A percentile compares a stretch with the other conserved stretches of the same genome.
These are phyloP conservation scores for Kryptolebias ocellatus DNA, from an alignment of 2,797 vertebrate genomes.

Conservation along the genomic window DNA sequence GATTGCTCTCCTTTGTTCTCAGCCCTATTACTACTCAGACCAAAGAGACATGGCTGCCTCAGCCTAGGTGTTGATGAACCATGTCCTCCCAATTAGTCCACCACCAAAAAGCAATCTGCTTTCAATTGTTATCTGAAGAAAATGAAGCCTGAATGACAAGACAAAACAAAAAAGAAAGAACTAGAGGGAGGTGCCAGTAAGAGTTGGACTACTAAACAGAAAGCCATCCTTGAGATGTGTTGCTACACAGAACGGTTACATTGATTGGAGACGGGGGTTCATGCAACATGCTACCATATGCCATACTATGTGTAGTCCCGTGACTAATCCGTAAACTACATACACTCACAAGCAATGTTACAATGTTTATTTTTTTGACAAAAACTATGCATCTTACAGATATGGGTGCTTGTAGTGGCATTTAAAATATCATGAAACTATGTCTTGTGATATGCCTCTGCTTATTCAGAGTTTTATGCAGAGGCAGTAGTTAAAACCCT, in stretches of 20 bases:
- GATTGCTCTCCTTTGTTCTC: constrained; percentile 37
- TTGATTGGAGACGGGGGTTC: constrained; percentile 21
- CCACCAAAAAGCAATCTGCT: constrained; percentile 65
- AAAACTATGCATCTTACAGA: too few species aligned
- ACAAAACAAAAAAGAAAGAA: constrained; percentile 5
- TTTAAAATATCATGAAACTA: too few species aligned
- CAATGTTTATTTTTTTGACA: too few species aligned
- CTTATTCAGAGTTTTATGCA: too few species aligned
- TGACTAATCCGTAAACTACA: too few species aligned
- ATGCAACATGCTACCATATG: background rate
- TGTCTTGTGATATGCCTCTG: too few species aligned
- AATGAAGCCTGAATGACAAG: constrained; percentile 38
- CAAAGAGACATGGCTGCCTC: constrained; percentile 40
- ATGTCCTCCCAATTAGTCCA: constrained; percentile 68
- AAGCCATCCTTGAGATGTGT: constrained; percentile 22
- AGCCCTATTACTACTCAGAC: constrained; percentile 41
- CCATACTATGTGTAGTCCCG: too few species aligned
- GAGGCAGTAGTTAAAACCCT: too few species aligned
- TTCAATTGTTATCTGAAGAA: constrained; percentile 60
- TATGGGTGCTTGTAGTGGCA: too few species aligned
- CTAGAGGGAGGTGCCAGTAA: constrained; percentile 53
- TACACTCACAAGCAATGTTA: too few species aligned
- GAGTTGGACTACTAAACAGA: constrained; percentile 28
- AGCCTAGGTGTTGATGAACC: constrained; percentile 68
- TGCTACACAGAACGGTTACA: constrained; percentile 20